Evolutionary conservation across 2,113 vertebrate genomes (phyloP).

Genomic region (Sclerurus mexicanus): DNA sequence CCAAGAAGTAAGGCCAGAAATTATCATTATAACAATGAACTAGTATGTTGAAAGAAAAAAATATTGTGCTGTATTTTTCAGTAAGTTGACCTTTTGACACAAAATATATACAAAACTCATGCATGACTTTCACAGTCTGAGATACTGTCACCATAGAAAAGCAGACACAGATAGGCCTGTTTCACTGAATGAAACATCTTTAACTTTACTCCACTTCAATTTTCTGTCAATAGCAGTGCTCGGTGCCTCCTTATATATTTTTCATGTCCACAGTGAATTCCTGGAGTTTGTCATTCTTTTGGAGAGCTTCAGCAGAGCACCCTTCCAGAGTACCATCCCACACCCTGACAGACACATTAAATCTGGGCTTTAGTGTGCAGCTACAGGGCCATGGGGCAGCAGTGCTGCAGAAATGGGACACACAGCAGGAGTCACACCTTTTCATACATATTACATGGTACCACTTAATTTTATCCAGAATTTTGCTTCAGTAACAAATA

Average conservation of each 20-base stretch:
- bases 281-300: neutral
- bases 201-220: neutral
- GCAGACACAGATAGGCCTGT: neutral
- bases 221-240: neutral
- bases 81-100: neutral
- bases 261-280: neutral
- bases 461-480: neutral
- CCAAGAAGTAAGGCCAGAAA: neutral
- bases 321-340: neutral
- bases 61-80: neutral
- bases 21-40: neutral
- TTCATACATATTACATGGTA: accelerated
- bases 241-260: neutral
- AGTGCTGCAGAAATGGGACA: neutral
- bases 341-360: neutral
- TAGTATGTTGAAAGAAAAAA: neutral
- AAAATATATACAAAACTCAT: neutral
- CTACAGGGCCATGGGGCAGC: neutral
- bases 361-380: neutral
- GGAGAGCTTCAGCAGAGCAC: neutral
- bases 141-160: neutral
- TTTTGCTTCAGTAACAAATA: neutral
- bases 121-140: neutral
- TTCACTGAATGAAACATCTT: neutral
- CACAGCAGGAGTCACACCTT: neutral